These are phyloP conservation scores for Didymodactylos carnosus DNA, from an alignment of 2,888 invertebrate species.

Conservation along the genomic window DNA sequence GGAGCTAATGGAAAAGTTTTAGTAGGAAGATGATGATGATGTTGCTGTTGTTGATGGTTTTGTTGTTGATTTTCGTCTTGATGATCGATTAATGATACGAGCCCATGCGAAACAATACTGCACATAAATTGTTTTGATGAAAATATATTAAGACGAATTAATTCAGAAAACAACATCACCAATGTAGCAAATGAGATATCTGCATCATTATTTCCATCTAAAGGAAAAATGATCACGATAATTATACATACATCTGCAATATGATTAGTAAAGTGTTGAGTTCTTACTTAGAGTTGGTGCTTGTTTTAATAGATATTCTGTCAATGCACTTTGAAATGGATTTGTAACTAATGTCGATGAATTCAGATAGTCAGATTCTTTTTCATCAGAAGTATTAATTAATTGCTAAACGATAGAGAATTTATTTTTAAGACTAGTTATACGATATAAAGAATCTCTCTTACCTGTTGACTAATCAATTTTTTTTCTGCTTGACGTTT, in stretches of 20 bases:
- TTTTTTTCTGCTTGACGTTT: slow-evolving; percentile 61
- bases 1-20: too few species aligned
- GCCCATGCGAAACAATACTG: slow-evolving; percentile 52
- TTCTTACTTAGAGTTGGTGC: slow-evolving; percentile 45
- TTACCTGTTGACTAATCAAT: slow-evolving; percentile 17
- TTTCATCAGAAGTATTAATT: background rate
- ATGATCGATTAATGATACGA: background rate
- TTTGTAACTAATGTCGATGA: background rate
- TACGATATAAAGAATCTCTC: too few species aligned
- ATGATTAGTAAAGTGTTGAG: too few species aligned
- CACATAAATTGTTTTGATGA: slow-evolving; percentile 44
- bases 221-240: too few species aligned
- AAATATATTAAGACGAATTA: slow-evolving; percentile 50
- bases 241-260: too few species aligned
- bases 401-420: too few species aligned
- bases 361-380: background rate
- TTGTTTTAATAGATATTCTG: background rate
- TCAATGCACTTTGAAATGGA: background rate
- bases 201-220: too few species aligned
- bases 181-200: slow-evolving; percentile 71
- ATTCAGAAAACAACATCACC: slow-evolving; percentile 76
- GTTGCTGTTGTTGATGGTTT: too few species aligned
- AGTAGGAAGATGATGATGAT: too few species aligned
- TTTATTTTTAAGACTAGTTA: too few species aligned
- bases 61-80: background rate